A percentile compares a stretch with the other conserved stretches of the same genome.
These are phyloP conservation scores for Lutjanus campechanus DNA, from an alignment of 2,797 vertebrate genomes.

Conservation along the genomic window DNA sequence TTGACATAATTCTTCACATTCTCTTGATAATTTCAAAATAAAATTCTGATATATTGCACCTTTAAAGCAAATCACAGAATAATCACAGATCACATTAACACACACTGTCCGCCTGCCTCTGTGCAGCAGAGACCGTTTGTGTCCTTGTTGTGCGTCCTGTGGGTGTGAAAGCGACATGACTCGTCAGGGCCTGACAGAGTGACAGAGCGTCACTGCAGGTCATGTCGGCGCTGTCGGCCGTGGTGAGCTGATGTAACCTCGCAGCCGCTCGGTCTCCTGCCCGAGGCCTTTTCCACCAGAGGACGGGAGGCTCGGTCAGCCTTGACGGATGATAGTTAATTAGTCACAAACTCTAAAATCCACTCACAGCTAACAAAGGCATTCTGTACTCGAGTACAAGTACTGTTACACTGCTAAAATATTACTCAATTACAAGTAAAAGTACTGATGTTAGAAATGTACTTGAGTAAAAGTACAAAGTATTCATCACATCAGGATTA, in stretches of 20 bases:
- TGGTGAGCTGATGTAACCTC: slow-evolving; percentile 34
- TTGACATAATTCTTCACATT: no score
- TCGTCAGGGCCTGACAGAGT: slow-evolving; percentile 22
- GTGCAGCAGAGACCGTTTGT: neutral
- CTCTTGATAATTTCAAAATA: no score
- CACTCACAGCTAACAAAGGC: neutral
- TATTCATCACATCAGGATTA: no score
- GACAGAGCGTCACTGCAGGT: slow-evolving; percentile 21
- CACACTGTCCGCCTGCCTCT: neutral
- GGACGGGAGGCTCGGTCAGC: slow-evolving; percentile 4
- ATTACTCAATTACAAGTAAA: no score
- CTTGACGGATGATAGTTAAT: slow-evolving; percentile 2
- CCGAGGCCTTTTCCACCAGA: slow-evolving; percentile 5
- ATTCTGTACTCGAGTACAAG: neutral
- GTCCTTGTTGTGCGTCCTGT: slow-evolving; percentile 26
- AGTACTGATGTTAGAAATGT: no score
- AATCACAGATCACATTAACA: neutral
- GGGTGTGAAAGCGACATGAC: slow-evolving; percentile 15
- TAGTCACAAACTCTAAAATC: slow-evolving; percentile 1
- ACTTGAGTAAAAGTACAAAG: no score
- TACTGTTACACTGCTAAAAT: no score
- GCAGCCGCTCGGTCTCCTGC: slow-evolving; percentile 5
- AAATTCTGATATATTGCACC: no score
- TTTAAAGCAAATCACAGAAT: no score
- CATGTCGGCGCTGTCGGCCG: slow-evolving; percentile 19